Percentiles rank a stretch among this genome's conserved stretches.
phyloP scores from a whole-genome alignment of 2,113 vertebrate genomes.

The Stegostoma tigrinum region DNA sequence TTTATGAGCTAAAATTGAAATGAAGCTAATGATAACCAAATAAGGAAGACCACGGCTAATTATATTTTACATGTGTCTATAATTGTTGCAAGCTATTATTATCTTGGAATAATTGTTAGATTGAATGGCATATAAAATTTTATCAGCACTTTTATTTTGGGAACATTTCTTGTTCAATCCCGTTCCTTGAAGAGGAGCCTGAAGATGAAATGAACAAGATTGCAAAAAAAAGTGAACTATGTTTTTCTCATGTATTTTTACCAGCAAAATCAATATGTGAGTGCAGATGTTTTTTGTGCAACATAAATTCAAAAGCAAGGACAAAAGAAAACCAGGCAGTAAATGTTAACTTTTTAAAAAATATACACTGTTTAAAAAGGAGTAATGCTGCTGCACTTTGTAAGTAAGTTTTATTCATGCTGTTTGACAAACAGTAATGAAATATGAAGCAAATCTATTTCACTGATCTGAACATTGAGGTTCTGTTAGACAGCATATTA shows the following conservation, averaged over 20 bases:
- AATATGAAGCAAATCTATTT: not conserved
- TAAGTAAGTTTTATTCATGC: not conserved
- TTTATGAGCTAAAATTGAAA: conserved; percentile 3
- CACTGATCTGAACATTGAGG: not conserved
- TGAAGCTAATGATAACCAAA: conserved; percentile 7
- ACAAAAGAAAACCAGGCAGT: not conserved
- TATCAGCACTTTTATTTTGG: conserved; percentile 29
- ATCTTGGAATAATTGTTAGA: conserved; percentile 8
- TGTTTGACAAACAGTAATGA: not conserved
- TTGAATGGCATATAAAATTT: not conserved
- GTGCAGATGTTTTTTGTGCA: not conserved
- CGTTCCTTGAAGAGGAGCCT: not conserved
- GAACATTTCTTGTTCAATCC: not conserved
- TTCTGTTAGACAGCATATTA: not conserved
- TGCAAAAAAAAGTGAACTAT: not conserved
- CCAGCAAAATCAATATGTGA: not conserved
- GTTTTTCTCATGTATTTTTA: not conserved
- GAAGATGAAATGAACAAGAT: not conserved
- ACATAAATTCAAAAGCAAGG: not conserved
- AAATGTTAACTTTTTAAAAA: not conserved
- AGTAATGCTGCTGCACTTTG: not conserved
- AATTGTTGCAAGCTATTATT: conserved; percentile 7
- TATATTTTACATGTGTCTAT: not conserved
- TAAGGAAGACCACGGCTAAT: not conserved
- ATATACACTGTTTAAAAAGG: not conserved